Evolutionary conservation across 1,140 invertebrate genomes (phyloP).

Genomic region (Octopus bimaculoides): DNA sequence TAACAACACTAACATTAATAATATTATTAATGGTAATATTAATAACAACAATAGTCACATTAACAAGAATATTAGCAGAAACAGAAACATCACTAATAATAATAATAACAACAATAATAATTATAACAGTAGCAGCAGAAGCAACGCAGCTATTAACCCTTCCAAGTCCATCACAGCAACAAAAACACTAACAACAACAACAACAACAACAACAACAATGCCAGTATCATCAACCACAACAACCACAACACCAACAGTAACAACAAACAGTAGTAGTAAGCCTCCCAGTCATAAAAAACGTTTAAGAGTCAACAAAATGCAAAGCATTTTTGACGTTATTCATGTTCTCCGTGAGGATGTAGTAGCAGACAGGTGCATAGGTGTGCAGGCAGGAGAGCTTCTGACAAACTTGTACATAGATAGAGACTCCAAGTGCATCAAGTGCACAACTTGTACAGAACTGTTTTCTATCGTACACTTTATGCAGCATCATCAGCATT

Average conservation of each 20-base stretch:
- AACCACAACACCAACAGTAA: background rate
- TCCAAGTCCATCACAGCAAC: too few species aligned
- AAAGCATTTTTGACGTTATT: background rate
- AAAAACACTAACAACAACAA: background rate
- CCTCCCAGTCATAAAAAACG: too few species aligned
- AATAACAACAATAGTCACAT: too few species aligned
- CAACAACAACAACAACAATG: background rate
- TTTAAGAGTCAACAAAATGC: background rate
- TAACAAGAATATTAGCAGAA: too few species aligned
- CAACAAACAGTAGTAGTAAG: too few species aligned
- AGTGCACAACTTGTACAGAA: conserved; percentile 44
- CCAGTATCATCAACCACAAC: background rate
- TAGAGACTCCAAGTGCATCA: conserved; percentile 40
- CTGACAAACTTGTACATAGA: conserved; percentile 43
- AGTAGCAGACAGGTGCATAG: background rate
- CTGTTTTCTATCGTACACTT: conserved; percentile 45
- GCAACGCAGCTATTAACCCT: too few species aligned
- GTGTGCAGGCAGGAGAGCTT: conserved; percentile 40
- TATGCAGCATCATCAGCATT: conserved; percentile 46
- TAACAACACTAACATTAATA: too few species aligned
- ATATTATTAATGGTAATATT: too few species aligned
- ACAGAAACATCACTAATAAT: too few species aligned
- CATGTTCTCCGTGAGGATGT: background rate
- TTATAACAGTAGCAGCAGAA: too few species aligned
- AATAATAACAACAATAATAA: too few species aligned